phyloP scores from a whole-genome alignment of 2,797 vertebrate species.

The Chelidonichthys spinosus region DNA sequence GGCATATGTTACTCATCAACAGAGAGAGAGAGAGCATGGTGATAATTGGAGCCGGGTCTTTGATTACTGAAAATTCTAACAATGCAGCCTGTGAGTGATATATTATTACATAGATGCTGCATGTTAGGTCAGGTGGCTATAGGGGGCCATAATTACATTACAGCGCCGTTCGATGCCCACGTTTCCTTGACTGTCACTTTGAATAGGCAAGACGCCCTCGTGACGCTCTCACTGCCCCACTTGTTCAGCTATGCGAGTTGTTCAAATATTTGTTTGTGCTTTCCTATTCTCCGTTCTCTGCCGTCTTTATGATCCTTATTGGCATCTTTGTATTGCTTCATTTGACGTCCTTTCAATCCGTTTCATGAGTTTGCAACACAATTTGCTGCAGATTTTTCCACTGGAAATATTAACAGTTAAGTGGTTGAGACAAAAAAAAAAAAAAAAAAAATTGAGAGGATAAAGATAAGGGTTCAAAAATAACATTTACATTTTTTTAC shows the following conservation, averaged over 20 bases:
- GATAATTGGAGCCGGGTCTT: conserved; percentile 30
- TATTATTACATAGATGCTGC: conserved; percentile 17
- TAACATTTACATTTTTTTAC: conserved; percentile 1
- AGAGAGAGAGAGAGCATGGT: conserved; percentile 16
- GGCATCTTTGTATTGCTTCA: conserved; percentile 15
- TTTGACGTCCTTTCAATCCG: conserved; percentile 25
- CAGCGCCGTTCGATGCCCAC: conserved; percentile 7
- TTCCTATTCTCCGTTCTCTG: background rate
- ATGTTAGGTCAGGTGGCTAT: conserved; percentile 22
- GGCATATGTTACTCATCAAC: conserved; percentile 50
- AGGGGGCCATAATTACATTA: conserved; percentile 14
- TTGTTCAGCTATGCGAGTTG: conserved; percentile 3
- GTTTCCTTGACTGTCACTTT: background rate
- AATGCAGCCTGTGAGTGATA: conserved; percentile 17
- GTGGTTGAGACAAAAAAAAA: conserved; percentile 3
- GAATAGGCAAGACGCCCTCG: background rate
- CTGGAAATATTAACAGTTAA: conserved; percentile 31
- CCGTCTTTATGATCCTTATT: conserved; percentile 4
- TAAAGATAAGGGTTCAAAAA: background rate
- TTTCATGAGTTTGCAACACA: conserved; percentile 24
- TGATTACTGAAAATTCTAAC: conserved; percentile 37
- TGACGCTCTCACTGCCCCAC: background rate
- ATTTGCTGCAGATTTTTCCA: conserved; percentile 11
- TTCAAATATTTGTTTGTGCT: conserved; percentile 15
- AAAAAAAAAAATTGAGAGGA: background rate